Base-by-base conservation (phyloP, 2,113 vertebrate species). In the Gasterosteus aculeatus region DNA sequence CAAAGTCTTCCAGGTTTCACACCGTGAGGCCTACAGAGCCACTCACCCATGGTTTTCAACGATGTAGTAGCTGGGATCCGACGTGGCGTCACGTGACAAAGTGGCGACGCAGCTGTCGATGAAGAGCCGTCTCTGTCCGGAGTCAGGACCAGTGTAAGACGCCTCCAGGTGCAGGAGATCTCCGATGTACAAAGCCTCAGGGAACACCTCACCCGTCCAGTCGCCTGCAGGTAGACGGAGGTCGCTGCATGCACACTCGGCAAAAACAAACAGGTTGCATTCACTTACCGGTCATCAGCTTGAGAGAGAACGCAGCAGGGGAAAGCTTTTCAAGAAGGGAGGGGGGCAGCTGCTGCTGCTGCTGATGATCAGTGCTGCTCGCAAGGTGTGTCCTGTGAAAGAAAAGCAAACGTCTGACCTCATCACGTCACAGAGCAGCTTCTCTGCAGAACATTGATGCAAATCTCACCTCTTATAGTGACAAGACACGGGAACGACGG, bases 41-140 rank as follows among this genome's bases (percentile, higher is more conserved):
- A 1, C 51, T 31, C 16, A 80, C 85, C 85, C 85, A 7, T 91
- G 33, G 49, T 91, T 89, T 49, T 86, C 81, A 62, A 85, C 76
- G 2, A 91, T 79, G 57, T 77, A 81, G 60, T 87, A 83, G 87
- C 81, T 81, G 44, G 88, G 88, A 7, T 69, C 47, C 1, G 88
- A 86, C 15, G 68, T 22, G 2, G 26, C 0, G 2, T 90, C 86
- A 35, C 80, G 77, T 1, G 57, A 75, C 75, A 90, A 77, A 12
- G 79, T 85, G 47, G 81, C 87, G 7, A 88, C 89, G 3, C 88
- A 90, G 71, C 51, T 76, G 73, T 88, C 63, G 0, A 89, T 64
- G 7, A 71, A 86, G 22, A 90, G 41, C 0, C 10, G 58, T 22
- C 69, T 79, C 16, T 11, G 41, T 35, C 18, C 41, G 2, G 65